Evolutionary conservation across 1,140 invertebrate genomes (phyloP).

Genomic region (Carposina sasakii): DNA sequence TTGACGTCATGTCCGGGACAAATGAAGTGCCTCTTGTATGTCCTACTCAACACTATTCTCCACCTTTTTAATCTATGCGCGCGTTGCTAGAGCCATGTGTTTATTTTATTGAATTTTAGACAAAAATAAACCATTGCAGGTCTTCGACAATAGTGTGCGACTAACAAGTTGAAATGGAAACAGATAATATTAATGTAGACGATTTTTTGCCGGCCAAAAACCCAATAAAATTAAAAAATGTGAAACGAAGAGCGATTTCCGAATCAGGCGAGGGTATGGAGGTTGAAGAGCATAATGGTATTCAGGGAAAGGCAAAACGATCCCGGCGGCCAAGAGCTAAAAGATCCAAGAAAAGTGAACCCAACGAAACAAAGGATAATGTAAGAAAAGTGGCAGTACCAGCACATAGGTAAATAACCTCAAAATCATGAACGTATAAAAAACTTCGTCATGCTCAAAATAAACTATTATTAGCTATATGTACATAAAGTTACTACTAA

Average conservation of each 20-base stretch:
- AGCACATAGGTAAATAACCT: constrained; percentile 70
- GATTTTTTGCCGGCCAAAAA: constrained; percentile 73
- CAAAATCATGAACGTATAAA: constrained; percentile 18
- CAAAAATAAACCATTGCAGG: too few relatives aligned
- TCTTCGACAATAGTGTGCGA: too few relatives aligned
- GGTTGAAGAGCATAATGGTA: constrained; percentile 77
- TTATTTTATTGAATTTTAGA: too few relatives aligned
- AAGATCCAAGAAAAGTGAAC: constrained; percentile 68
- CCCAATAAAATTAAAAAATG: constrained; percentile 64
- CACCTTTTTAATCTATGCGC: constrained; percentile 11
- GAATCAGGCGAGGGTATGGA: constrained; percentile 73
- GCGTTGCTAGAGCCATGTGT: constrained; percentile 22
- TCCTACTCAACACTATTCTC: too few relatives aligned
- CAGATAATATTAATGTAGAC: constrained; percentile 73
- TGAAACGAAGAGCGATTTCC: constrained; percentile 67
- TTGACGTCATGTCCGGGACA: too few relatives aligned
- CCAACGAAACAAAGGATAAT: constrained; percentile 73
- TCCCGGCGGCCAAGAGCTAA: constrained; percentile 68
- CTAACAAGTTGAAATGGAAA: constrained; percentile 46
- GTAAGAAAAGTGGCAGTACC: constrained; percentile 79
- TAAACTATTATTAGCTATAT: too few relatives aligned
- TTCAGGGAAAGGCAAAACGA: constrained; percentile 74
- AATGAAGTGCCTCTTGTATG: too few relatives aligned
- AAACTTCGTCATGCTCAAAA: too few relatives aligned
- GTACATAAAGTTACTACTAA: too few relatives aligned